Conservation (phyloP, 2,113 vertebrate genomes). For the Megaleporinus macrocephalus region DNA sequence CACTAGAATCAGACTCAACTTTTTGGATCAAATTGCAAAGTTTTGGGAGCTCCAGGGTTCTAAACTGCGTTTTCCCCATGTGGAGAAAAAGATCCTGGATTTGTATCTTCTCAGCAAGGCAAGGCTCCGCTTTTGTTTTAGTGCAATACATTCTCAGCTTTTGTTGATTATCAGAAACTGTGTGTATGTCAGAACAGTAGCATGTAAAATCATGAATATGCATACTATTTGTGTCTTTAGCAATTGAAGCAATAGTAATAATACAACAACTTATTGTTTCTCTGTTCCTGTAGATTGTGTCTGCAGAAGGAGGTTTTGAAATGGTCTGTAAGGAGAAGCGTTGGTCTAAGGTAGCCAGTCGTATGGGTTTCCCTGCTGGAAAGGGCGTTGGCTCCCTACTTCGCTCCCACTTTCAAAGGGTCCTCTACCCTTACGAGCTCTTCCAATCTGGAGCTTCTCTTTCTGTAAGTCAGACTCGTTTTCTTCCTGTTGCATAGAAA, state of each 20-base stretch:
- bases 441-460: slow-evolving; percentile 96
- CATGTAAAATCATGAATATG: too few species aligned
- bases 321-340: slow-evolving; percentile 92
- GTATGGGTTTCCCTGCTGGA: slow-evolving; percentile 92
- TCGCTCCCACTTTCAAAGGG: slow-evolving; percentile 93
- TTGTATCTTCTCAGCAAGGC: slow-evolving; percentile 96
- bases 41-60: slow-evolving; percentile 99
- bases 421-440: slow-evolving; percentile 97
- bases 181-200: background rate
- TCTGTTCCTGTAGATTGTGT: slow-evolving; percentile 83
- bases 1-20: slow-evolving; percentile 95
- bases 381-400: slow-evolving; percentile 90
- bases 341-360: slow-evolving; percentile 92
- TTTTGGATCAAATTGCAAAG: slow-evolving; percentile 96
- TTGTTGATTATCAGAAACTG: background rate
- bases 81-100: slow-evolving; percentile 94
- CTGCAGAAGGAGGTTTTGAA: slow-evolving; percentile 95
- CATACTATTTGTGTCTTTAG: too few species aligned
- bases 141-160: background rate
- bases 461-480: slow-evolving; percentile 79
- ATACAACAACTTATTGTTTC: too few species aligned
- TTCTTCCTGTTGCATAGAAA: background rate
- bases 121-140: slow-evolving; percentile 33
- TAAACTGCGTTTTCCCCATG: slow-evolving; percentile 92
- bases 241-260: too few species aligned